These are phyloP conservation scores for Sebastes steindachneri DNA, from an alignment of 2,797 vertebrate genomes.

Conservation along the genomic window DNA sequence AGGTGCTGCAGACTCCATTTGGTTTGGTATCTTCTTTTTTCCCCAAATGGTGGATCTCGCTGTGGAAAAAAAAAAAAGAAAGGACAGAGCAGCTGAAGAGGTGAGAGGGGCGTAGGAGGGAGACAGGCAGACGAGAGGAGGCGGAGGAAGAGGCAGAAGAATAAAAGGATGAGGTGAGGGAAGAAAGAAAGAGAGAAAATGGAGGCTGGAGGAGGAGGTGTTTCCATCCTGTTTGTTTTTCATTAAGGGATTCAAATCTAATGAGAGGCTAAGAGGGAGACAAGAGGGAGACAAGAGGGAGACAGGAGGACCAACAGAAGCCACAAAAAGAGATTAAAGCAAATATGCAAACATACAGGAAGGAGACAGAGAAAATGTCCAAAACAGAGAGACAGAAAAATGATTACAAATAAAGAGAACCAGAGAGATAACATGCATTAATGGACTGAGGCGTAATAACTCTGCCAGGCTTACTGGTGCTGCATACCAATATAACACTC, in stretches of 20 bases:
- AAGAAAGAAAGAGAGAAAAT: background rate
- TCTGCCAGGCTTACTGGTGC: background rate
- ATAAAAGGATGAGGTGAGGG: background rate
- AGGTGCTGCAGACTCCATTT: slow-evolving; percentile 32
- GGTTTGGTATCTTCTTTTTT: background rate
- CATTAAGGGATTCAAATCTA: slow-evolving; percentile 51
- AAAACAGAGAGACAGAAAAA: background rate
- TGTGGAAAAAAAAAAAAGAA: background rate
- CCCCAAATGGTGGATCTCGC: slow-evolving; percentile 39
- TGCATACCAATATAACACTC: slow-evolving; percentile 15
- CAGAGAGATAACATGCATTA: background rate
- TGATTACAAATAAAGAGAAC: background rate
- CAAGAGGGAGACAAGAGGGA: slow-evolving; percentile 26
- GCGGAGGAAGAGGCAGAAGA: background rate
- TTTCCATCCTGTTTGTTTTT: slow-evolving; percentile 52
- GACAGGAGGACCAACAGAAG: background rate
- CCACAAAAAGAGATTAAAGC: background rate
- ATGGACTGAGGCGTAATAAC: background rate
- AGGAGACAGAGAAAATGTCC: background rate
- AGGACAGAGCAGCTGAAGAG: background rate
- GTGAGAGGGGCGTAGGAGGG: slow-evolving; percentile 1
- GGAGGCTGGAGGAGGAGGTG: slow-evolving; percentile 12
- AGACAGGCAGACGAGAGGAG: background rate
- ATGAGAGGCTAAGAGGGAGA: slow-evolving; percentile 37
- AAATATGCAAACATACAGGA: background rate